Conservation (phyloP, 2,888 invertebrate species). For the Stenodema calcarata region DNA sequence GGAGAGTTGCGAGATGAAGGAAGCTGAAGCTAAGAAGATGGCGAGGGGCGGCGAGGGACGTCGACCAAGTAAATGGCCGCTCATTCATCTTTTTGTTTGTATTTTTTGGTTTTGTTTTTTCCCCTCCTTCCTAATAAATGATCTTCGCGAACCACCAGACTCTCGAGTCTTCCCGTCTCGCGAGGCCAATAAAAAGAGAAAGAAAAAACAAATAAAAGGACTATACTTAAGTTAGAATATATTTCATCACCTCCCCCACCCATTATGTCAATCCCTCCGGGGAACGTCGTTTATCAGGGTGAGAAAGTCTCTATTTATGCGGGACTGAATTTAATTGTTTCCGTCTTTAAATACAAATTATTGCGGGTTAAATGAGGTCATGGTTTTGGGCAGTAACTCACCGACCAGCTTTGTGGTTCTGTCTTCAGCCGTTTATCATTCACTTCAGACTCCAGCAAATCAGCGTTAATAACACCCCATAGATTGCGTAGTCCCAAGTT, state of each 20-base stretch:
- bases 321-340: slow-evolving; percentile 30
- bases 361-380: neutral
- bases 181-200: neutral
- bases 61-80: slow-evolving; percentile 15
- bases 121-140: too few relatives aligned
- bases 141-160: slow-evolving; percentile 18
- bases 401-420: neutral
- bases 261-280: neutral
- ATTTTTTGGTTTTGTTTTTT: too few relatives aligned
- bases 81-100: slow-evolving; percentile 22
- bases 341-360: neutral
- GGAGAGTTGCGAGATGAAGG: neutral
- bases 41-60: neutral
- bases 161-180: slow-evolving; percentile 16
- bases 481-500: too few relatives aligned
- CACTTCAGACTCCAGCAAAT: too few relatives aligned
- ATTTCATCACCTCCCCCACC: neutral
- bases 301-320: neutral
- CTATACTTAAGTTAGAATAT: neutral
- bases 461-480: too few relatives aligned
- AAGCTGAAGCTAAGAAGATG: neutral
- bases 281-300: neutral
- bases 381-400: neutral
- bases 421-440: neutral
- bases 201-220: neutral